phyloP scores from a whole-genome alignment of 2,888 invertebrate genomes.

The Sarcophaga subvicina region DNA sequence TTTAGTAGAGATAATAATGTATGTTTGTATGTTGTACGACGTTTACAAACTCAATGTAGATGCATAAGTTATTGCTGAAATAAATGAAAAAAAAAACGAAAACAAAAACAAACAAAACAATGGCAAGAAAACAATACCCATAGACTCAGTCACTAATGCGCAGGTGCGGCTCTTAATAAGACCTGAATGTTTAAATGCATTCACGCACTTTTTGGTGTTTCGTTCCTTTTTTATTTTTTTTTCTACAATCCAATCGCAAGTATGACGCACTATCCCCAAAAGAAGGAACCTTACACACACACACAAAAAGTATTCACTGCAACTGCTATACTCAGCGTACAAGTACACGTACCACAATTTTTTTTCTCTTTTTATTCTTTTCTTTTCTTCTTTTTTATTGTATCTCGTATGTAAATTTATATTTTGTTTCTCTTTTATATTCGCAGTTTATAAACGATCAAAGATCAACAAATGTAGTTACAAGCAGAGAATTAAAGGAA shows the following conservation, averaged over 20 bases:
- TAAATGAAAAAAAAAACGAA: slow-evolving; percentile 19
- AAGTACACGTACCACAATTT: slow-evolving; percentile 19
- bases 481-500: slow-evolving; percentile 44
- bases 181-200: slow-evolving; percentile 58
- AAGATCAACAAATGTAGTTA: slow-evolving; percentile 65
- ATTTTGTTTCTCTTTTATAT: slow-evolving; percentile 5
- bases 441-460: slow-evolving; percentile 59
- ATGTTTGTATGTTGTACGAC: slow-evolving; percentile 46
- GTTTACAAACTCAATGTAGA: slow-evolving; percentile 56
- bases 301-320: background rate
- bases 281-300: slow-evolving; percentile 3
- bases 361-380: background rate
- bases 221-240: background rate
- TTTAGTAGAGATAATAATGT: slow-evolving; percentile 54
- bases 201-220: slow-evolving; percentile 62
- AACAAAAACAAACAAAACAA: background rate
- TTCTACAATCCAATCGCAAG: slow-evolving; percentile 12
- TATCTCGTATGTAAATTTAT: slow-evolving; percentile 59
- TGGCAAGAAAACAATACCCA: slow-evolving; percentile 21
- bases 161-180: slow-evolving; percentile 67
- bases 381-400: background rate
- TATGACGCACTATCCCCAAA: slow-evolving; percentile 61
- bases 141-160: slow-evolving; percentile 48
- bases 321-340: background rate
- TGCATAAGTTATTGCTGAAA: slow-evolving; percentile 56